A percentile compares a stretch with the other conserved stretches of the same genome.
These are phyloP conservation scores for Siphonodentalium dalli DNA, from an alignment of 2,888 invertebrate species.

Conservation along the genomic window DNA sequence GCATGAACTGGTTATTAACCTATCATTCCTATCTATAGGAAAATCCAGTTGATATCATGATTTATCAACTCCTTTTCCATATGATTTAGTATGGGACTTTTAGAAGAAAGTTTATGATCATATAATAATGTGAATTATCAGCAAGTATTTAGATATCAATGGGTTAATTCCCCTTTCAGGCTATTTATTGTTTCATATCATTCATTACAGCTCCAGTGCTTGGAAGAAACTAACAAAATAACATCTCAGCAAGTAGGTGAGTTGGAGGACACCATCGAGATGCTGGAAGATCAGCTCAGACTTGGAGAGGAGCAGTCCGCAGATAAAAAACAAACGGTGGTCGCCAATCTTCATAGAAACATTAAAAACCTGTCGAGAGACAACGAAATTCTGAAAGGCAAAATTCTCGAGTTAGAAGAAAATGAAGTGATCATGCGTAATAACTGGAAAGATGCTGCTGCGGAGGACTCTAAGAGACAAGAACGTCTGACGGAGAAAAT, in stretches of 20 bases:
- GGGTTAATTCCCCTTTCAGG: too few relatives aligned
- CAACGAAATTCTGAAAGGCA: constrained; percentile 38
- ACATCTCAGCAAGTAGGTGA: constrained; percentile 44
- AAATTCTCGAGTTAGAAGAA: constrained; percentile 51
- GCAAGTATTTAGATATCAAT: too few relatives aligned
- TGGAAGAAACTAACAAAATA: constrained; percentile 45
- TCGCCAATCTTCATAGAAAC: constrained; percentile 40
- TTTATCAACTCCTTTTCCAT: too few relatives aligned
- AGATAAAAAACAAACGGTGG: constrained; percentile 30
- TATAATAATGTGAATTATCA: too few relatives aligned
- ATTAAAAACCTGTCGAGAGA: constrained; percentile 38
- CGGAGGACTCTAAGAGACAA: constrained; percentile 48
- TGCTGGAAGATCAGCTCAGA: constrained; percentile 44
- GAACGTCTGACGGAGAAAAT: constrained; percentile 49
- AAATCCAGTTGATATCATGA: too few relatives aligned
- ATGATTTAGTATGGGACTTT: too few relatives aligned
- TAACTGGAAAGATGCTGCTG: constrained; percentile 53
- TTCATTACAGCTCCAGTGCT: constrained; percentile 43
- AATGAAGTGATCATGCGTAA: constrained; percentile 47
- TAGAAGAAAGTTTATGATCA: too few relatives aligned
- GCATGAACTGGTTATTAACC: too few relatives aligned
- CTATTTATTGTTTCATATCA: background rate
- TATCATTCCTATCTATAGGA: too few relatives aligned
- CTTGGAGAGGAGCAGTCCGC: constrained; percentile 38
- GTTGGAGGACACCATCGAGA: constrained; percentile 41